A percentile compares a stretch with the other conserved stretches of the same genome.
These are phyloP conservation scores for Mesocentrotus franciscanus DNA, from an alignment of 53 echinoderm and acorn worm species.

Conservation along the genomic window DNA sequence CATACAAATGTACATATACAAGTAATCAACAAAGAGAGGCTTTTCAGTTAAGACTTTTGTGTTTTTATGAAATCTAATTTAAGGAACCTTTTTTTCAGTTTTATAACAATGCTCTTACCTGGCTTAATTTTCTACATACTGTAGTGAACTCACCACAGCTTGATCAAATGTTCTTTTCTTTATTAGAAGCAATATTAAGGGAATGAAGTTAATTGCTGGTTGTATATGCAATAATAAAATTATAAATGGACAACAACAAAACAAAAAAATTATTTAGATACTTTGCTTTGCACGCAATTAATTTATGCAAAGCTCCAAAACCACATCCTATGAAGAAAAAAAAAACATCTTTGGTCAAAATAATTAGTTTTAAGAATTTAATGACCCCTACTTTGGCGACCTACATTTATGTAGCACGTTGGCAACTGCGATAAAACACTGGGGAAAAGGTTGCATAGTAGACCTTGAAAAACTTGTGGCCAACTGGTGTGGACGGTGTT, in stretches of 20 bases:
- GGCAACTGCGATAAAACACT: background rate
- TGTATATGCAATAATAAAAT: no score
- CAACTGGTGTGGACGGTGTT: background rate
- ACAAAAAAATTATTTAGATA: background rate
- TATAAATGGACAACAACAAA: background rate
- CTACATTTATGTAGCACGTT: background rate
- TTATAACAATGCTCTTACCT: no score
- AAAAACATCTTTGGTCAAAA: background rate
- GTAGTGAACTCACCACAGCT: background rate
- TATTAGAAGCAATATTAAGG: background rate
- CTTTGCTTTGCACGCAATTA: background rate
- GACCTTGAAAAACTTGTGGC: background rate
- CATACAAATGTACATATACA: no score
- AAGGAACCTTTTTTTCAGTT: no score
- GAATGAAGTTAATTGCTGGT: background rate
- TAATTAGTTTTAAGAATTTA: background rate
- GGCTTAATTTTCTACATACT: no score
- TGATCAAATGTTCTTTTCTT: background rate
- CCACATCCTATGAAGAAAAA: background rate
- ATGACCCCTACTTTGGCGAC: conserved; percentile 4
- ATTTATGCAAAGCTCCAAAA: background rate
- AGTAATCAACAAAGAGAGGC: no score
- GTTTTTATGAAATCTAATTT: no score
- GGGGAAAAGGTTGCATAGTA: background rate
- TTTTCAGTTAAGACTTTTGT: no score